These are phyloP conservation scores for Nomada lathburiana DNA, from an alignment of 2,888 invertebrate species.

Conservation along the genomic window DNA sequence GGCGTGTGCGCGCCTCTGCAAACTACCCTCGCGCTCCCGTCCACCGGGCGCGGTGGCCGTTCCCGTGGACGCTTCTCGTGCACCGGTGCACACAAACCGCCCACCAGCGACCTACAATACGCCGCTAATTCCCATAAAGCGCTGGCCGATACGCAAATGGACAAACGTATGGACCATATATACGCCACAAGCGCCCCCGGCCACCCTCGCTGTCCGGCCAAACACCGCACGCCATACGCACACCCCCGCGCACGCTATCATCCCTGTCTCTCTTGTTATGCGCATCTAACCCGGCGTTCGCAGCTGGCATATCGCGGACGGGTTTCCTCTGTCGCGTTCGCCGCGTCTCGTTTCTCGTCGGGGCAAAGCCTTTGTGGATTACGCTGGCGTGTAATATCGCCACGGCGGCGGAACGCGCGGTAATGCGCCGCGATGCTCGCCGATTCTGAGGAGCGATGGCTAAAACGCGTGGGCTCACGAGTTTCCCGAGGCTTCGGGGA, in stretches of 20 bases:
- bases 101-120: slow-evolving; percentile 83
- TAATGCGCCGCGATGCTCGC: slow-evolving; percentile 59
- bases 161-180: slow-evolving; percentile 77
- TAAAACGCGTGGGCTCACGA: background rate
- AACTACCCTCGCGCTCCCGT: slow-evolving; percentile 36
- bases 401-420: slow-evolving; percentile 65
- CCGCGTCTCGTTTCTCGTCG: background rate
- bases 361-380: slow-evolving; percentile 62
- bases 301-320: slow-evolving; percentile 49
- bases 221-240: slow-evolving; percentile 59
- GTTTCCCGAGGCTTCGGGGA: too few species aligned
- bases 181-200: slow-evolving; percentile 73
- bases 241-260: slow-evolving; percentile 32
- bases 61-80: slow-evolving; percentile 75
- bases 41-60: slow-evolving; percentile 49
- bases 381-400: slow-evolving; percentile 76
- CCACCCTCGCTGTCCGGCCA: slow-evolving; percentile 65
- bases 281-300: slow-evolving; percentile 50
- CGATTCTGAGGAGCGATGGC: slow-evolving; percentile 32
- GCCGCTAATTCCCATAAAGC: slow-evolving; percentile 84
- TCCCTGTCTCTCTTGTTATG: slow-evolving; percentile 41
- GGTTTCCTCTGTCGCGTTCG: slow-evolving; percentile 15
- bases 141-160: slow-evolving; percentile 82
- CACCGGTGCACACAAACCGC: slow-evolving; percentile 79
- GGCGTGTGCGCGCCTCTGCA: slow-evolving; percentile 49